Percentiles rank a stretch among this genome's conserved stretches.
phyloP scores from a whole-genome alignment of 2,797 vertebrate genomes.

The Danio kyathit region DNA sequence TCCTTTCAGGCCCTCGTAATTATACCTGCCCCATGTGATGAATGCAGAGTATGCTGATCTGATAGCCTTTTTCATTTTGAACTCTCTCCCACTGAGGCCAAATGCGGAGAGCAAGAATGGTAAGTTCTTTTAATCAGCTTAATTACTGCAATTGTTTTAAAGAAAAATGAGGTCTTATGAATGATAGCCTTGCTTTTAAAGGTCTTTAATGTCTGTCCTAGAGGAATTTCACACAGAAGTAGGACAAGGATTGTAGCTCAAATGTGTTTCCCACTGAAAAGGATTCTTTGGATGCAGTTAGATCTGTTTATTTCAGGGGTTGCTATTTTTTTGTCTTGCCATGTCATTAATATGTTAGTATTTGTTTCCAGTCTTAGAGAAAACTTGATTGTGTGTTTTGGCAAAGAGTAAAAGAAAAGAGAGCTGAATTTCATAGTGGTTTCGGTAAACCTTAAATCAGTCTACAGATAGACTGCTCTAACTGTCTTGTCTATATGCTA shows the following conservation, averaged over 20 bases:
- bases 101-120: slow-evolving; percentile 27
- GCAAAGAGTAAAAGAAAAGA: background rate
- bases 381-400: background rate
- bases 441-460: background rate
- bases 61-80: slow-evolving; percentile 29
- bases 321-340: background rate
- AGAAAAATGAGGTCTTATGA: slow-evolving; percentile 12
- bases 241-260: background rate
- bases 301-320: background rate
- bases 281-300: background rate
- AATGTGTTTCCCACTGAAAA: background rate
- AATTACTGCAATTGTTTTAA: slow-evolving; percentile 49
- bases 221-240: slow-evolving; percentile 5
- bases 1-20: slow-evolving; percentile 39
- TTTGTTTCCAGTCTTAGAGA: background rate
- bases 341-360: background rate
- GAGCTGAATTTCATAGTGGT: slow-evolving; percentile 4
- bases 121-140: slow-evolving; percentile 45
- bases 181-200: slow-evolving; percentile 13
- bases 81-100: slow-evolving; percentile 20
- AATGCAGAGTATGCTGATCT: slow-evolving; percentile 46
- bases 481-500: no score
- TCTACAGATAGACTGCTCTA: no score
- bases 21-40: slow-evolving; percentile 38
- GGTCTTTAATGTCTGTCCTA: background rate